Evolutionary conservation across 2,113 vertebrate genomes (phyloP), one percentile per base, ranked within the genome.

Genomic region (Podilymbus podiceps): DNA sequence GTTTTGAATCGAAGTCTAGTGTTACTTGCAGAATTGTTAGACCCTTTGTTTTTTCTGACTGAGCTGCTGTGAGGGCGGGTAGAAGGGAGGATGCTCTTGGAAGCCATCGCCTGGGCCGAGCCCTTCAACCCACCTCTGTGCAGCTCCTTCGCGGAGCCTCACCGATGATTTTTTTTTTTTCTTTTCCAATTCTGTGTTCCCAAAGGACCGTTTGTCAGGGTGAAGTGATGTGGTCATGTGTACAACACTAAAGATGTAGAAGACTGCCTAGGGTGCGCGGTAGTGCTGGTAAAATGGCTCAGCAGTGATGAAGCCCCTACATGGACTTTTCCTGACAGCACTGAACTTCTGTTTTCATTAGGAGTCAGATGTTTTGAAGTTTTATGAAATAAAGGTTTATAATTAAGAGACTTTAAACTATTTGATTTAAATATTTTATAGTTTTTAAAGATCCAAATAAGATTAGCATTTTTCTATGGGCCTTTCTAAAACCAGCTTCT

Each of bases 21-120:
- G 11, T 44, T 81, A 40, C 52, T 89, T 89, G 40, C 55, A 63
- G 81, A 73, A 69, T 40, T 46, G 10, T 49, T 35, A 46, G 47
- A 22, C 40, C 13, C 4, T 8, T 47, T 31, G 44, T 42, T 58
- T 69, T 62, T 30, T 13, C 56, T 78, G 56, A 25, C 28, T 24
- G 20, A 3, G 9, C 13, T 11, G 9, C 11, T 0, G 1, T 0
- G 28, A 7, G 66, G 6, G 25, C 4, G 8, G 33, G 20, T 50
- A 16, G 67, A n/a, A 46, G 71, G 49, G 58, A 53, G 40, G 81
- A 38, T 33, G 55, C 52, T 63, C 15, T 4, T 15, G 9, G 30
- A 33, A 23, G 27, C 53, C 58, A 40, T 55, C 30, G 8, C 23
- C 49, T 20, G 20, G 52, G 64, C 62, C 58, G 31, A 40, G 60